Evolutionary conservation across 2,797 vertebrate genomes (phyloP).

Genomic region (Telmatherina bonti): DNA sequence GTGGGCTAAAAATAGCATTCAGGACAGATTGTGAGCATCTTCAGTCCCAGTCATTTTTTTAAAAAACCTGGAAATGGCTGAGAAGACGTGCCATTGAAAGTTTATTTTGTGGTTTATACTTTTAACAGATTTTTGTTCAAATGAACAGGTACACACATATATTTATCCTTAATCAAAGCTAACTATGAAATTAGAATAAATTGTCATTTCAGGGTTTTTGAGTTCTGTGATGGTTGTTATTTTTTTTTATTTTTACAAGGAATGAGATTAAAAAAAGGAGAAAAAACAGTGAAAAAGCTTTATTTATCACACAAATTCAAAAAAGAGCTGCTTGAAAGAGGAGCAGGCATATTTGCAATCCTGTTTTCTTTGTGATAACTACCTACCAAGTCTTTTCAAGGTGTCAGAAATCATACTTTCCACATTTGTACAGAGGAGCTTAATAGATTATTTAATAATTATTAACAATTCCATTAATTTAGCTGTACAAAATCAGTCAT

Average conservation of each 20-base stretch:
- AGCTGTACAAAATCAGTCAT: neutral
- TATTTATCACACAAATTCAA: neutral
- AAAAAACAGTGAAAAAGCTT: neutral
- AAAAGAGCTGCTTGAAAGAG: neutral
- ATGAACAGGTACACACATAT: neutral
- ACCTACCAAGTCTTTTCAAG: neutral
- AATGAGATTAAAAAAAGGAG: neutral
- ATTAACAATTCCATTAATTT: neutral
- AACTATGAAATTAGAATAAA: neutral
- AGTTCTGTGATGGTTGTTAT: neutral
- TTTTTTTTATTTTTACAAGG: neutral
- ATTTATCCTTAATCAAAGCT: neutral
- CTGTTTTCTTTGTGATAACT: neutral
- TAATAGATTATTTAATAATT: too few relatives aligned
- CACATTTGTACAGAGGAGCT: neutral
- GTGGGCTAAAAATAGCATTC: constrained; percentile 57
- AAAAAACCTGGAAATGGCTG: constrained; percentile 15
- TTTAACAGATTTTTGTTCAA: neutral
- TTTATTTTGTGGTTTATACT: neutral
- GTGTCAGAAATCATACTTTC: neutral
- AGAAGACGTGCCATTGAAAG: neutral
- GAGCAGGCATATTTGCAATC: neutral
- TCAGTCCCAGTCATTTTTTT: constrained; percentile 16
- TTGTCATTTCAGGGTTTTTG: neutral
- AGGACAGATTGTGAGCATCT: constrained; percentile 43